Evolutionary conservation across 2,113 vertebrate genomes (phyloP).

Genomic region (Scomber japonicus): DNA sequence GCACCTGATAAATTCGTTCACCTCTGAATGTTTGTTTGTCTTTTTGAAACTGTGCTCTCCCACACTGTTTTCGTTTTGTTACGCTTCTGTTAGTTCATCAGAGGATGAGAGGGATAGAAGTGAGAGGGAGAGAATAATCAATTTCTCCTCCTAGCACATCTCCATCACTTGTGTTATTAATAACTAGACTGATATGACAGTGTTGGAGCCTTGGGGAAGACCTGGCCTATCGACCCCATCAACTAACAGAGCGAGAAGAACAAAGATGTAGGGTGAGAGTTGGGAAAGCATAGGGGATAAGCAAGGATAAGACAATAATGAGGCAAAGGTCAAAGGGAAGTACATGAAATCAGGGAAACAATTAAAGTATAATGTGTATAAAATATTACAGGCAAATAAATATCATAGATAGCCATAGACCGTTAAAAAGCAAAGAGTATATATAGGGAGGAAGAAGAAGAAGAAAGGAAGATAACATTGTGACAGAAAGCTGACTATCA

Average conservation of each 20-base stretch:
- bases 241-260: constrained; percentile 28
- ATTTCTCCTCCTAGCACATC: constrained; percentile 41
- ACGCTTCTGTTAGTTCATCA: constrained; percentile 19
- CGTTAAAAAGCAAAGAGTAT: background rate
- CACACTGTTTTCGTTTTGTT: constrained; percentile 20
- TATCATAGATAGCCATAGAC: background rate
- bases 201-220: constrained; percentile 36
- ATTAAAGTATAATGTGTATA: background rate
- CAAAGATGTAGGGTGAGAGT: background rate
- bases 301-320: constrained; percentile 5
- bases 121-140: constrained; percentile 38
- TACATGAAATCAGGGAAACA: background rate
- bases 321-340: background rate
- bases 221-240: constrained; percentile 36
- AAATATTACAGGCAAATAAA: no score
- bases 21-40: background rate
- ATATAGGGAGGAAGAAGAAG: background rate
- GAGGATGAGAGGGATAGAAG: background rate
- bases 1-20: background rate
- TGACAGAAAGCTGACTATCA: background rate
- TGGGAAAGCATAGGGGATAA: background rate
- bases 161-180: constrained; percentile 59
- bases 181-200: constrained; percentile 50
- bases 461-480: background rate
- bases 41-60: constrained; percentile 14